These are phyloP conservation scores for Halcyon chelicuti DNA, from an alignment of 2,797 vertebrate genomes.

Conservation along the genomic window DNA sequence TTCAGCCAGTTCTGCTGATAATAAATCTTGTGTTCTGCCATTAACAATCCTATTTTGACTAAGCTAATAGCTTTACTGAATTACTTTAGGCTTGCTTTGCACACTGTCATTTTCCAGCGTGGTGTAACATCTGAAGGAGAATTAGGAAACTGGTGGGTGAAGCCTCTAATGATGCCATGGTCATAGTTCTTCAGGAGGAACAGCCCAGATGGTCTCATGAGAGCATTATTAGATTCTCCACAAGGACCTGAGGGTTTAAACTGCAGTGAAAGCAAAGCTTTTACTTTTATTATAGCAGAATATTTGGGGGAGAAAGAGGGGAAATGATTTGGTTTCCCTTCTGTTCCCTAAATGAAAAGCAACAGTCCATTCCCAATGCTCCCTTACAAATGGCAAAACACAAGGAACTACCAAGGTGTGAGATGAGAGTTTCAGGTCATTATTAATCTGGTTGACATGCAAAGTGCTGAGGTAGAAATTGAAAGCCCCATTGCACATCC, in stretches of 20 bases:
- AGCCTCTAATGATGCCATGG: not conserved
- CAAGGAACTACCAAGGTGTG: not conserved
- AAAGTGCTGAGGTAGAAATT: constrained; percentile 41
- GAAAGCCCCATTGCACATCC: not conserved
- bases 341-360: not conserved
- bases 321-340: not conserved
- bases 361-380: not conserved
- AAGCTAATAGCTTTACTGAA: not conserved
- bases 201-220: not conserved
- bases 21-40: not conserved
- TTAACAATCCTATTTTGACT: not conserved
- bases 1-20: not conserved
- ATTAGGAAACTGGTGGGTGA: not conserved
- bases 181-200: not conserved
- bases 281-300: not conserved
- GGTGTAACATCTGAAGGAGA: not conserved
- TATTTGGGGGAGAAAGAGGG: not conserved
- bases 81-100: not conserved
- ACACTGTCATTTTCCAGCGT: not conserved
- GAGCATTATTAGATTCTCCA: not conserved
- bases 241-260: not conserved
- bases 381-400: not conserved
- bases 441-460: constrained; percentile 9
- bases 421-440: constrained; percentile 13
- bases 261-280: not conserved